Percentiles rank a stretch among this genome's conserved stretches.
These are phyloP conservation scores for Eremophila alpestris DNA, from an alignment of 2,797 vertebrate genomes.

Conservation along the genomic window DNA sequence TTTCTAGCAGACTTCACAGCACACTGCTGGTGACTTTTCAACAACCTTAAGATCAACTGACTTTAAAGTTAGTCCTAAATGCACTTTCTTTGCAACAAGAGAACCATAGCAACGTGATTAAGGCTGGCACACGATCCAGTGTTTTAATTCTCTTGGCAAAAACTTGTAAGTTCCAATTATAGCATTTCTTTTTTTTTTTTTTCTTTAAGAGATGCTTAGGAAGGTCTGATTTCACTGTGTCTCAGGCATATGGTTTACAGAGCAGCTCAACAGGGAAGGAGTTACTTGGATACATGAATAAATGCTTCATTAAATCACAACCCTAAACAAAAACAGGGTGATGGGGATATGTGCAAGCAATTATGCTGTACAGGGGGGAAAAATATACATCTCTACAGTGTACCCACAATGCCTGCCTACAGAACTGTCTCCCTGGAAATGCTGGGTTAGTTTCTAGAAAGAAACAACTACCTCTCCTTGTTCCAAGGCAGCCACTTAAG, in stretches of 20 bases:
- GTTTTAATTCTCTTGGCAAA: conserved; percentile 57
- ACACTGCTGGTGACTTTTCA: not conserved
- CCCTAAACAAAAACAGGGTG: not conserved
- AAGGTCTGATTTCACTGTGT: conserved; percentile 30
- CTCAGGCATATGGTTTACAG: conserved; percentile 35
- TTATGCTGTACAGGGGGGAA: not conserved
- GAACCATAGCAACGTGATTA: conserved; percentile 57
- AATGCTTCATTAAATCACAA: conserved; percentile 5
- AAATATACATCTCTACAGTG: not conserved
- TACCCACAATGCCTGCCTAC: not conserved
- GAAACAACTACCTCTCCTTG: not conserved
- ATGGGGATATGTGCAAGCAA: not conserved
- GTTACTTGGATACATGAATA: conserved; percentile 27
- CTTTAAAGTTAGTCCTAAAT: conserved; percentile 32
- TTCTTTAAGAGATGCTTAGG: not conserved
- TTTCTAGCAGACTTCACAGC: not conserved
- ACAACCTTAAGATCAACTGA: not conserved
- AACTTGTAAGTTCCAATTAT: conserved; percentile 37
- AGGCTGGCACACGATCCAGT: conserved; percentile 29
- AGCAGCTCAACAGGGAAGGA: conserved; percentile 22
- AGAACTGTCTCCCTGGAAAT: conserved; percentile 17
- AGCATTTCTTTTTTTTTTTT: not conserved
- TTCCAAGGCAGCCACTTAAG: not conserved
- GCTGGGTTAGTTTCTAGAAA: not conserved
- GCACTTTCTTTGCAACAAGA: conserved; percentile 38